Conservation (phyloP, 1,140 invertebrate genomes). For the Cylas formicarius region DNA sequence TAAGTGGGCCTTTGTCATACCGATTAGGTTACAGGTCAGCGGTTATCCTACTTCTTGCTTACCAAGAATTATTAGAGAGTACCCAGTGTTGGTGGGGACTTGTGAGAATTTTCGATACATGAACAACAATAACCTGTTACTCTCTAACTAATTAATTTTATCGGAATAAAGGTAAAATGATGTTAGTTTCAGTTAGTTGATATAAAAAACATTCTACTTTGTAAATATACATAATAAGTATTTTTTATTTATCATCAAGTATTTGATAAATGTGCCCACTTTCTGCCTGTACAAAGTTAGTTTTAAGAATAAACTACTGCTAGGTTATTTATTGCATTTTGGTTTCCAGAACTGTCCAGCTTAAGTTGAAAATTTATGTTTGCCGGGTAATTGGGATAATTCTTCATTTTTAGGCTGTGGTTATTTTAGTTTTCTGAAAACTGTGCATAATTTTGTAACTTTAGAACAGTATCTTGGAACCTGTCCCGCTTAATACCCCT, state of each 20-base stretch:
- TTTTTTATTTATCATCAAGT: constrained; percentile 3
- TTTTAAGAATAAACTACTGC: constrained; percentile 12
- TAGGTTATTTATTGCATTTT: constrained; percentile 4
- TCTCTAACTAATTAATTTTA: background rate
- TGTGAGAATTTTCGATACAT: constrained; percentile 6
- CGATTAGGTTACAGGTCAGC: too few species aligned
- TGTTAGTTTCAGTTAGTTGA: background rate
- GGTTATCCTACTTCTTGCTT: too few species aligned
- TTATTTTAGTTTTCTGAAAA: constrained; percentile 16
- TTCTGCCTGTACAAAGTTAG: constrained; percentile 25
- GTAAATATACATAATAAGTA: constrained; percentile 1
- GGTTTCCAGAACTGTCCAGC: background rate
- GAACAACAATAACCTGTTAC: constrained; percentile 2
- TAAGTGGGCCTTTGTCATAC: too few species aligned
- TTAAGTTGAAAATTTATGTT: background rate
- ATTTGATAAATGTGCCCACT: constrained; percentile 2
- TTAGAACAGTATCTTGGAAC: too few species aligned
- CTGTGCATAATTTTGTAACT: too few species aligned
- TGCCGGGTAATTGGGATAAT: constrained; percentile 2
- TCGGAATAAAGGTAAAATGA: background rate
- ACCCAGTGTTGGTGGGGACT: too few species aligned
- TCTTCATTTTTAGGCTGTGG: constrained; percentile 20
- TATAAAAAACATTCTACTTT: background rate
- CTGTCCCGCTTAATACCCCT: too few species aligned
- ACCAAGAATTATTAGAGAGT: too few species aligned